Evolutionary conservation across 2,797 vertebrate species (phyloP), one percentile per base, ranked within the genome.

Genomic region (Garrulus glandarius): DNA sequence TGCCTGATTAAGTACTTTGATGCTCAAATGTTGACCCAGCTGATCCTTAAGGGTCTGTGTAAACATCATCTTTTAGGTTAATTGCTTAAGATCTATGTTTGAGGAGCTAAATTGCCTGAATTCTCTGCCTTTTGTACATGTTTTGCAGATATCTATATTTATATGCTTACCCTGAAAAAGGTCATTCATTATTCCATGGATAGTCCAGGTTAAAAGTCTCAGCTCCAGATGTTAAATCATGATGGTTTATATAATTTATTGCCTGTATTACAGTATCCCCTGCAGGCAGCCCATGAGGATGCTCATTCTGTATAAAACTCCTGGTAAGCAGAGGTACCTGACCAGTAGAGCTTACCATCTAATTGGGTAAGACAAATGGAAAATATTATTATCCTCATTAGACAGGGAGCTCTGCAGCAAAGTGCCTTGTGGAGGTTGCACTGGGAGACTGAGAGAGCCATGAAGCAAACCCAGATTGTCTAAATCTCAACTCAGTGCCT

Each of bases 311-410:
- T 53, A 27, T 56, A 23, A 83, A 94, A 60, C 26, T 72, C 65
- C 4, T 50, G 44, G 30, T 71, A 43, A 81, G 70, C 88, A 49
- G 43, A 77, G 37, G 47, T 67, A 53, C 34, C 76, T 81, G 80
- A 34, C 61, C 83, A 90, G 68, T 32, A 68, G 44, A 84, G 46
- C 50, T 86, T 90, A 32, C 61, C 4, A 5, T 86, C 30, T 88
- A 86, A 95, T 81, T 55, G 65, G 79, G 32, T 59, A 78, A 86
- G 82, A 88, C 53, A 95, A 95, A 92, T 86, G 39, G 76, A 57
- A 92, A 86, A 70, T 74, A 47, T 52, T 68, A 61, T 84, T 71
- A 23, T 72, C 74, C 47, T 86, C 32, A 2, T 95, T 88, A 93
- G 72, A 72, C 70, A 84, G 90, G 47, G 83, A 94, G 77, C 80